These are phyloP conservation scores for Globicephala melas DNA, from an alignment of 2,113 vertebrate genomes.

Conservation along the genomic window DNA sequence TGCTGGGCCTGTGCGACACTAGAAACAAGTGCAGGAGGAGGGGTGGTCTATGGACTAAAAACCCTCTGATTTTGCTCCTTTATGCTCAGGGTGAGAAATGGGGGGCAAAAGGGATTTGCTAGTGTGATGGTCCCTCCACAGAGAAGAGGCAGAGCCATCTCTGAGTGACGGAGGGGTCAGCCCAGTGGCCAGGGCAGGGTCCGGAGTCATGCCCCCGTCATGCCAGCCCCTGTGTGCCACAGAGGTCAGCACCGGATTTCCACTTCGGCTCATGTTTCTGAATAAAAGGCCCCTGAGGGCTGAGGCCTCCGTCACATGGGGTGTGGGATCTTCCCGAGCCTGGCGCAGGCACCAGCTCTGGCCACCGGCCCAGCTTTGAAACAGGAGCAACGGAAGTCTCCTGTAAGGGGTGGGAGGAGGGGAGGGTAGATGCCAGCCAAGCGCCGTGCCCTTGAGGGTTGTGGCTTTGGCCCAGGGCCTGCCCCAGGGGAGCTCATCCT, in stretches of 20 bases:
- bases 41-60: background rate
- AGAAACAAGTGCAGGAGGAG: background rate
- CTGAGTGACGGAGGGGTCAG: background rate
- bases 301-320: background rate
- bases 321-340: slow-evolving; percentile 25
- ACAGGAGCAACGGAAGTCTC: slow-evolving; percentile 35
- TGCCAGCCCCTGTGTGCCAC: background rate
- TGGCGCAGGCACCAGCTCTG: slow-evolving; percentile 42
- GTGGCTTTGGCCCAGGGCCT: background rate
- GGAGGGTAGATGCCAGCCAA: background rate
- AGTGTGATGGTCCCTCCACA: background rate
- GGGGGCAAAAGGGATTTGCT: background rate
- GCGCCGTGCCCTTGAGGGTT: background rate
- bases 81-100: background rate
- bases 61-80: background rate
- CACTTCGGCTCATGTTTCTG: slow-evolving; percentile 47
- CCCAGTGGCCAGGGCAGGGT: background rate
- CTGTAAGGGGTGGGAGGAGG: background rate
- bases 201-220: background rate
- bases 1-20: background rate
- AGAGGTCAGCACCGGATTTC: background rate
- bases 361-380: slow-evolving; percentile 56
- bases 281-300: background rate
- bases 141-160: background rate
- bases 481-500: background rate